These are phyloP conservation scores for Rhyacophila evoluta DNA, from an alignment of 2,888 invertebrate genomes.

Conservation along the genomic window DNA sequence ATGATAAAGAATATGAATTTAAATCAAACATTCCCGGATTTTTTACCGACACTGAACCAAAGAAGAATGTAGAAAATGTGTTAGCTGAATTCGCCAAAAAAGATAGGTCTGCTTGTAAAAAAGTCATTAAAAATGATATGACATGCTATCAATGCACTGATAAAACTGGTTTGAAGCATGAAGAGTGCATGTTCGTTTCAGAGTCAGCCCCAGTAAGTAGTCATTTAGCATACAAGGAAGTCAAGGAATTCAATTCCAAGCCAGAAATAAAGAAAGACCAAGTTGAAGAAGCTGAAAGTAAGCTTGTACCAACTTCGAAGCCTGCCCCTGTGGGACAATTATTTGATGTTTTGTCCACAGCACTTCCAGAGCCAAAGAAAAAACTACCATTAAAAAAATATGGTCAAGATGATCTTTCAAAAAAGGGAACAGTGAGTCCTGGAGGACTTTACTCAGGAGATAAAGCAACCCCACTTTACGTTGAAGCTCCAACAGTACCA, in stretches of 20 bases:
- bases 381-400: constrained; percentile 49
- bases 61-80: constrained; percentile 78
- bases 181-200: constrained; percentile 83
- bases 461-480: constrained; percentile 11
- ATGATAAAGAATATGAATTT: constrained; percentile 61
- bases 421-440: constrained; percentile 30
- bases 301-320: constrained; percentile 63
- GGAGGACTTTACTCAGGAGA: constrained; percentile 25
- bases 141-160: constrained; percentile 82
- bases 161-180: constrained; percentile 77
- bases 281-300: constrained; percentile 61
- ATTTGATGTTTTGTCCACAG: constrained; percentile 33
- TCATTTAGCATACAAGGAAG: constrained; percentile 76
- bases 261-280: constrained; percentile 61
- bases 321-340: constrained; percentile 57
- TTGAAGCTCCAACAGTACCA: constrained; percentile 38
- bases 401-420: constrained; percentile 41
- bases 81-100: constrained; percentile 80
- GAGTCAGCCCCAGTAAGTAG: constrained; percentile 76
- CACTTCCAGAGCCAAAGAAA: constrained; percentile 38
- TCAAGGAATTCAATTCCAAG: constrained; percentile 72
- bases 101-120: constrained; percentile 79
- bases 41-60: constrained; percentile 69
- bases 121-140: constrained; percentile 79
- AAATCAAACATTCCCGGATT: constrained; percentile 67